These are phyloP conservation scores for Andinoacara biseriatus DNA, from an alignment of 2,113 vertebrate genomes.

Conservation along the genomic window DNA sequence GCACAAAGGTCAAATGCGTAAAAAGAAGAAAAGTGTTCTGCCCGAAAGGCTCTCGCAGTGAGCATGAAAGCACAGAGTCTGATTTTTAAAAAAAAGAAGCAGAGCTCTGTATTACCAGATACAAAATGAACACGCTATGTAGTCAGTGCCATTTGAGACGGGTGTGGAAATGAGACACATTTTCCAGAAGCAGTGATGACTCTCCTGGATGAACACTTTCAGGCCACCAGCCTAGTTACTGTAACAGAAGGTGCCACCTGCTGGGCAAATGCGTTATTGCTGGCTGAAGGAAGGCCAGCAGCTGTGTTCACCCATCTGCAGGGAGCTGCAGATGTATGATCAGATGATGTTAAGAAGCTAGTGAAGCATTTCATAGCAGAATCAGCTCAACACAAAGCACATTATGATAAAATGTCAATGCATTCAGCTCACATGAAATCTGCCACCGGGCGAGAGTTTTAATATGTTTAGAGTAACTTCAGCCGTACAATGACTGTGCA, in stretches of 20 bases:
- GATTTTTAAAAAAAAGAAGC: conserved; percentile 20
- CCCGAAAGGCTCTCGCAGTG: not conserved
- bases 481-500: not conserved
- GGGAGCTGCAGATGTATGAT: not conserved
- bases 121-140: conserved; percentile 43
- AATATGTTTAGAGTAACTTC: not conserved
- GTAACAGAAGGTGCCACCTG: conserved; percentile 52
- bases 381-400: not conserved
- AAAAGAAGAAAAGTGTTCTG: conserved; percentile 41
- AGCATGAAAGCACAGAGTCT: conserved; percentile 7
- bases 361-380: not conserved
- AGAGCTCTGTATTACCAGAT: not conserved
- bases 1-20: conserved; percentile 37
- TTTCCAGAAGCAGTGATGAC: conserved; percentile 62
- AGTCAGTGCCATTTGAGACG: conserved; percentile 28
- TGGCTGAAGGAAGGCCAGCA: not conserved
- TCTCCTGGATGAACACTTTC: conserved; percentile 22
- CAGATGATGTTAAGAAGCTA: not conserved
- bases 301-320: not conserved
- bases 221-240: not conserved
- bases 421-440: not conserved
- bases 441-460: not conserved
- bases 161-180: conserved; percentile 60
- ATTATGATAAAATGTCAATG: conserved; percentile 17
- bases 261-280: conserved; percentile 44